Evolutionary conservation across 2,888 invertebrate species (phyloP).

Genomic region (Toxonevra muliebris): DNA sequence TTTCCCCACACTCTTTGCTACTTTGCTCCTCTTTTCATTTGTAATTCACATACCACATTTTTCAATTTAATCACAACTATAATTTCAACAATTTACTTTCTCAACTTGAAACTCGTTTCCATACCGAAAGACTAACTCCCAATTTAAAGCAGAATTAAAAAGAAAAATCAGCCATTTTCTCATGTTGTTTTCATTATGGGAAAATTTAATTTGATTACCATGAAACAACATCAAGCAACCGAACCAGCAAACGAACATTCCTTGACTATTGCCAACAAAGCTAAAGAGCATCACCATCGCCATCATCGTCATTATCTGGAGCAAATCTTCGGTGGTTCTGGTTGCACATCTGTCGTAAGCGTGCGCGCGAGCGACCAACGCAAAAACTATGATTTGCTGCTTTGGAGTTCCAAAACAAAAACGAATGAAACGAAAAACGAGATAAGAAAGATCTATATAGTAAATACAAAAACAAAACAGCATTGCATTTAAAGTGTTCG

Average conservation of each 20-base stretch:
- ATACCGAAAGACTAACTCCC: background rate
- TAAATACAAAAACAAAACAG: background rate
- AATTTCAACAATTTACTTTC: constrained; percentile 14
- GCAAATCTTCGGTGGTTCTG: constrained; percentile 18
- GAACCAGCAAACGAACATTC: background rate
- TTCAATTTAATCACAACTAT: background rate
- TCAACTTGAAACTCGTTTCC: background rate
- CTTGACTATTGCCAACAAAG: constrained; percentile 31
- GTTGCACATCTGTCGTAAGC: constrained; percentile 20
- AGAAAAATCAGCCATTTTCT: background rate
- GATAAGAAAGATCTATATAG: background rate
- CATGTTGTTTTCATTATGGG: constrained; percentile 27
- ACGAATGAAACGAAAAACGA: background rate
- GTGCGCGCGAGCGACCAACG: background rate
- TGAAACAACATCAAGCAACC: constrained; percentile 1
- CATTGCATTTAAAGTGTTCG: background rate
- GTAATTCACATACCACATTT: background rate
- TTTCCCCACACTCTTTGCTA: no score
- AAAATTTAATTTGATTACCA: constrained; percentile 39
- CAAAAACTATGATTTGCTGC: background rate
- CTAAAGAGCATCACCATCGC: constrained; percentile 24
- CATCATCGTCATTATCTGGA: constrained; percentile 28
- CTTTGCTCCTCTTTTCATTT: no score
- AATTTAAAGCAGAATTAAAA: no score
- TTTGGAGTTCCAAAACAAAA: background rate